A percentile compares a stretch with the other conserved stretches of the same genome.
phyloP scores from a whole-genome alignment of 2,113 vertebrate genomes.

The Vanacampus margaritifer region DNA sequence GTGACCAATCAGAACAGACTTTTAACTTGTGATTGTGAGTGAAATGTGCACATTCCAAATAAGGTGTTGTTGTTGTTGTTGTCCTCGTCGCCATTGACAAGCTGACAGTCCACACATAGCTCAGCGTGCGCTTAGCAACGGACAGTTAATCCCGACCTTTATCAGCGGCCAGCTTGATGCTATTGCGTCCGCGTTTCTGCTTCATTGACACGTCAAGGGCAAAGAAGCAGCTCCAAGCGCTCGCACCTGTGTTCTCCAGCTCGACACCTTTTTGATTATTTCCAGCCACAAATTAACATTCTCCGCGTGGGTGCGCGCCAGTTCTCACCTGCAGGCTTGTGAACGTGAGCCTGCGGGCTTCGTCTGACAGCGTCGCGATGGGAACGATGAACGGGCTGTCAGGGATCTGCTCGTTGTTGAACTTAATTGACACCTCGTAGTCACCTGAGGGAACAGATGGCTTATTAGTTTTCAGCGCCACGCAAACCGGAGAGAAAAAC shows the following conservation, averaged over 20 bases:
- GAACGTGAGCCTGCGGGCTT: conserved; percentile 88
- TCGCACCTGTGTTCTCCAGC: conserved; percentile 10
- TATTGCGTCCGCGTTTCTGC: conserved; percentile 39
- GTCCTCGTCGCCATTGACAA: not conserved
- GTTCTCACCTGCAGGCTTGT: conserved; percentile 88
- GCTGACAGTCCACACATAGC: conserved; percentile 38
- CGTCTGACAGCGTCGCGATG: conserved; percentile 88
- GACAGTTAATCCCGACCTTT: conserved; percentile 69
- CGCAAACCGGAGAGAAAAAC: conserved; percentile 14
- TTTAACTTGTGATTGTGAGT: not conserved
- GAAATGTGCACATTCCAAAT: not conserved
- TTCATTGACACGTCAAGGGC: conserved; percentile 54
- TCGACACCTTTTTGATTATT: conserved; percentile 1
- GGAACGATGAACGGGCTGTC: conserved; percentile 97
- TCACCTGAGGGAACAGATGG: conserved; percentile 75
- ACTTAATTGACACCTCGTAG: conserved; percentile 97
- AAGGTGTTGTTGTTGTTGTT: not conserved
- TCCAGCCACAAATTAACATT: conserved; percentile 13
- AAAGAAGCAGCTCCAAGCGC: conserved; percentile 36
- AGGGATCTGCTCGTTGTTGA: conserved; percentile 95
- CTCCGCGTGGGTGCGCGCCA: conserved; percentile 1
- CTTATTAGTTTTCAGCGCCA: conserved; percentile 41
- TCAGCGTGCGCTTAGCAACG: conserved; percentile 52
- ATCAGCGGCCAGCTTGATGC: conserved; percentile 52
- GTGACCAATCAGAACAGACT: no score